Evolutionary conservation across 1,140 invertebrate genomes (phyloP), one percentile per base, ranked within the genome.

Genomic region (Leptinotarsa defecta): DNA sequence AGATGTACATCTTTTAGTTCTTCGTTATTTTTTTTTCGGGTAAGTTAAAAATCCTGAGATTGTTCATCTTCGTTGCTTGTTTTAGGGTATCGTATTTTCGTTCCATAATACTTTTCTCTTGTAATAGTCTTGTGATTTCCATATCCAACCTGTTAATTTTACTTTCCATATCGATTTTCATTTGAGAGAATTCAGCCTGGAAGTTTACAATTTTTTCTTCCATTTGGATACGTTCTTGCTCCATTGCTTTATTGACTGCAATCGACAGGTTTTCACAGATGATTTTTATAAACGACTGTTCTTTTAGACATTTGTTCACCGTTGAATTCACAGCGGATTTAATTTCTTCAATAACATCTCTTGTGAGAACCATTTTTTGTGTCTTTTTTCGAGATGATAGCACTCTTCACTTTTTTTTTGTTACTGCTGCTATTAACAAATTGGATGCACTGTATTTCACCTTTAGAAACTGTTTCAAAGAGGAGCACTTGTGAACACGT

Each of bases 181-280:
- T 65, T 13, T 65, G 64, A 15, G 22, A 20, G 64, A 65, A 65
- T 65, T 65, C 64, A 27, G 8, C 64, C 22, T 65, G n/a, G 64
- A 20, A 2, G 64, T 34, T 65, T 8, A 65, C n/a, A 65, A 20
- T 22, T 24, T 65, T 34, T 65, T 17, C 22, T 65, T 65, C 64
- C 1, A 65, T 65, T 65, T 24, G 15, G 22, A 65, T 65, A 1
- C 17, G 8, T 65, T 65, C 13, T 65, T 65, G 22, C 22, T 65
- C 1, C 15, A 24, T 65, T 20, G 0, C 24, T 65, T 65, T 20
- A 65, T 20, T 65, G 17, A 20, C 22, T 65, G 20, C 63, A 22
- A 13, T 13, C 22, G 11, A 65, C 13, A 65, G 4, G 63, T 65
- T 24, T 19, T 24, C 63, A 13, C 24, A 65, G 0, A 65, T 65